Evolutionary conservation across 1,140 invertebrate species (phyloP).

Genomic region (Pissodes strobi): DNA sequence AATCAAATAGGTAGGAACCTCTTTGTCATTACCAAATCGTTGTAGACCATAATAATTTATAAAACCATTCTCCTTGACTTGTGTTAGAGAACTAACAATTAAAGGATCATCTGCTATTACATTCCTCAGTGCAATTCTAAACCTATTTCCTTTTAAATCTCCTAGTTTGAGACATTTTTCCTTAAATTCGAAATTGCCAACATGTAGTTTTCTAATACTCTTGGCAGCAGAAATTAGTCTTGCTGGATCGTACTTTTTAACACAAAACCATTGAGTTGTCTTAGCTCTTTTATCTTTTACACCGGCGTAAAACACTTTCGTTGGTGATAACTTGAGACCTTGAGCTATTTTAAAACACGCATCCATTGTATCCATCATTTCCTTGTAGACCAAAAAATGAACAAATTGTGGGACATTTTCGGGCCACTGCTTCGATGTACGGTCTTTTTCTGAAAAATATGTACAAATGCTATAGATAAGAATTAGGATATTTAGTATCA

Average conservation of each 20-base stretch:
- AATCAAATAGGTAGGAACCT: conserved; percentile 82
- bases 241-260: conserved; percentile 70
- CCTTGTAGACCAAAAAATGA: conserved; percentile 92
- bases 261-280: conserved; percentile 87
- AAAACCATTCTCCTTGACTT: conserved; percentile 79
- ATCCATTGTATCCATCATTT: conserved; percentile 90
- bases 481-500: too few species aligned
- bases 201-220: conserved; percentile 59
- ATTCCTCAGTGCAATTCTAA: conserved; percentile 70
- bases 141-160: conserved; percentile 79
- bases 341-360: conserved; percentile 74
- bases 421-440: too few species aligned
- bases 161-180: conserved; percentile 73
- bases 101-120: conserved; percentile 66
- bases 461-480: too few species aligned
- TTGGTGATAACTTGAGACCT: conserved; percentile 60
- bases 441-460: too few species aligned
- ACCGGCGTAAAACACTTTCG: conserved; percentile 82
- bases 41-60: conserved; percentile 98
- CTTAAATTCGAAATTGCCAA: conserved; percentile 76
- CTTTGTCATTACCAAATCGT: conserved; percentile 85
- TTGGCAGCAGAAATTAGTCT: conserved; percentile 61
- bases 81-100: conserved; percentile 67
- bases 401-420: conserved; percentile 65
- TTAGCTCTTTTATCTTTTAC: conserved; percentile 94